Conservation (phyloP, 2,113 vertebrate species). For the Diadophis punctatus region DNA sequence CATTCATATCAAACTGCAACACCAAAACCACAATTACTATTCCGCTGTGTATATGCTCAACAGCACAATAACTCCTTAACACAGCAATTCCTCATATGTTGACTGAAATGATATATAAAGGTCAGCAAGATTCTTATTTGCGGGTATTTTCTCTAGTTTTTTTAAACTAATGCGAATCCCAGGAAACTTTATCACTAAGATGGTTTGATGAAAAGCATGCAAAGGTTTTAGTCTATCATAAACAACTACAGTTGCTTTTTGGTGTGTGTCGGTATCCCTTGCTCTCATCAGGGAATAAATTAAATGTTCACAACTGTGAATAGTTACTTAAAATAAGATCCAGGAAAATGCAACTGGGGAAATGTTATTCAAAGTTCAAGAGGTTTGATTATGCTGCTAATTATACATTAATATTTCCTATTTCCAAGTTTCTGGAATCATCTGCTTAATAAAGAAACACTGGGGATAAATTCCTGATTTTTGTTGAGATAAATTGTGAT, state of each 20-base stretch:
- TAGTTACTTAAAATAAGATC: slow-evolving; percentile 59
- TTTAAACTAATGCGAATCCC: background rate
- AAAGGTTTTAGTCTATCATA: background rate
- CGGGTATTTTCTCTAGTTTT: background rate
- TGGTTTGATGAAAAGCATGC: background rate
- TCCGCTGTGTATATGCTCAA: no score
- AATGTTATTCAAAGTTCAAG: slow-evolving; percentile 55
- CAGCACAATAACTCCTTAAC: no score
- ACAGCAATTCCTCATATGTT: background rate
- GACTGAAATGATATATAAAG: background rate
- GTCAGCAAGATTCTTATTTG: background rate
- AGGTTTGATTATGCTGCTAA: slow-evolving; percentile 54
- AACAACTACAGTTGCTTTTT: slow-evolving; percentile 45
- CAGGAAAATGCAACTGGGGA: slow-evolving; percentile 56
- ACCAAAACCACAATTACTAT: no score
- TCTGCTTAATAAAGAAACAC: slow-evolving; percentile 53
- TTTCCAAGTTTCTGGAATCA: slow-evolving; percentile 45
- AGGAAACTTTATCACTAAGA: background rate
- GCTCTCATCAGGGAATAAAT: slow-evolving; percentile 58
- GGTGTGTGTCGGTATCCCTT: slow-evolving; percentile 57
- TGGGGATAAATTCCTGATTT: slow-evolving; percentile 35
- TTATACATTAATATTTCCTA: slow-evolving; percentile 47
- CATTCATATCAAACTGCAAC: no score
- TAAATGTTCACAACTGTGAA: slow-evolving; percentile 59
- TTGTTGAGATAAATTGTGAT: slow-evolving; percentile 30